These are phyloP conservation scores for Heliconius aoede DNA, from an alignment of 2,888 invertebrate genomes.

Conservation along the genomic window DNA sequence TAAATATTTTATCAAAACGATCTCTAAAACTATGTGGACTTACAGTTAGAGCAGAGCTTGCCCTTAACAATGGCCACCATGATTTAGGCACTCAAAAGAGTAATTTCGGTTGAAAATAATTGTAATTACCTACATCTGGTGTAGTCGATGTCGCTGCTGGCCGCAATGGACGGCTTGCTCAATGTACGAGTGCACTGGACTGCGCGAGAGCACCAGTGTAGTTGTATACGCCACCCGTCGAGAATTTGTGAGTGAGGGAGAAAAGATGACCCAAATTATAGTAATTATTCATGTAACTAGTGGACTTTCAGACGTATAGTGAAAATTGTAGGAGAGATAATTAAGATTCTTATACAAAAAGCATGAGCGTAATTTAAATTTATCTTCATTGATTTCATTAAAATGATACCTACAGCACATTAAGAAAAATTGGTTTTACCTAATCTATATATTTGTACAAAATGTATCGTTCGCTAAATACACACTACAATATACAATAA, in stretches of 20 bases:
- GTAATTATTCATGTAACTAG: background rate
- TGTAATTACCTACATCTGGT: conserved; percentile 37
- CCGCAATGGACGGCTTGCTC: background rate
- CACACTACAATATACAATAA: too few species aligned
- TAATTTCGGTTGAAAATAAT: conserved; percentile 43
- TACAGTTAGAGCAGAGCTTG: conserved; percentile 1
- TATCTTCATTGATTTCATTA: too few species aligned
- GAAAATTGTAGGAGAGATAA: too few species aligned
- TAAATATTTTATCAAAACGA: too few species aligned
- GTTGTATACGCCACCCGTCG: conserved; percentile 13
- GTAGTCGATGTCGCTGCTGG: conserved; percentile 18
- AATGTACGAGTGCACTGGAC: background rate
- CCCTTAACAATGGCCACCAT: conserved; percentile 42
- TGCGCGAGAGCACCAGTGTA: background rate
- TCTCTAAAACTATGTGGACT: too few species aligned
- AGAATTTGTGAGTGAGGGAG: background rate
- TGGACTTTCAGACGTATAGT: background rate
- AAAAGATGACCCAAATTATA: background rate
- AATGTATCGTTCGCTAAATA: too few species aligned
- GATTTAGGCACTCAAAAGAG: conserved; percentile 44
- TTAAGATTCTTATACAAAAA: too few species aligned
- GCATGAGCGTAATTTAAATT: too few species aligned
- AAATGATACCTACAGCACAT: too few species aligned
- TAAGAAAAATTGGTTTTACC: too few species aligned
- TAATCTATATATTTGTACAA: too few species aligned